phyloP scores from a whole-genome alignment of 2,888 invertebrate genomes.

The Amaurobius ferox region DNA sequence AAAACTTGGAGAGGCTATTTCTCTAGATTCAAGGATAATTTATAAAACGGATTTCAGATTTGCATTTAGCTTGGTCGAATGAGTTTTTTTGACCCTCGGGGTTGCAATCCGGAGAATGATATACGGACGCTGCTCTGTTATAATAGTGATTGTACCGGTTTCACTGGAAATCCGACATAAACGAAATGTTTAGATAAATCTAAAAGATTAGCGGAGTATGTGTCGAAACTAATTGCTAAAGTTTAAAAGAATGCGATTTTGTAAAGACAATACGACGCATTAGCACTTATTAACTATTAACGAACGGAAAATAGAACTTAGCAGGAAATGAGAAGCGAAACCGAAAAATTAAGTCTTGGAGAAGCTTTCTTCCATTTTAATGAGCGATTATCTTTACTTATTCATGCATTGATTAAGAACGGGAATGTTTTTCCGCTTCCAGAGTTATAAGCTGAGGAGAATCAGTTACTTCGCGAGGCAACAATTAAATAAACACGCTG shows the following conservation, averaged over 20 bases:
- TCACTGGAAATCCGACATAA: too few relatives aligned
- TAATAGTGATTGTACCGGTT: too few relatives aligned
- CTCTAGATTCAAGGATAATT: too few relatives aligned
- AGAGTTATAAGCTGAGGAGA: background rate
- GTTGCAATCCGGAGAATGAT: too few relatives aligned
- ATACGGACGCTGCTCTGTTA: too few relatives aligned
- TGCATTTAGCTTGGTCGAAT: too few relatives aligned
- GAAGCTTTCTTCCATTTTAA: conserved; percentile 25
- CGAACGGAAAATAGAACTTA: conserved; percentile 29
- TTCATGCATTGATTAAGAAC: conserved; percentile 42
- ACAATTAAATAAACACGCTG: conserved; percentile 50
- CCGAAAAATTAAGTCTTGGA: background rate
- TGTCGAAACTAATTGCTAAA: background rate
- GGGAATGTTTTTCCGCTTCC: background rate
- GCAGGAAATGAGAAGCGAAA: conserved; percentile 24
- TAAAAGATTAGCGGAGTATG: background rate
- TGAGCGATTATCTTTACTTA: conserved; percentile 44
- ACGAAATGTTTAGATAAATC: too few relatives aligned
- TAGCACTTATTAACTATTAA: conserved; percentile 57
- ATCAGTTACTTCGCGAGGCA: conserved; percentile 16
- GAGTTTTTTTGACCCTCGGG: too few relatives aligned
- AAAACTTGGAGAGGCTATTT: too few relatives aligned
- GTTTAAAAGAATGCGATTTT: conserved; percentile 1
- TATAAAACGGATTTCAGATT: too few relatives aligned
- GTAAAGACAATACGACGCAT: conserved; percentile 35